A percentile compares a stretch with the other conserved stretches of the same genome.
Conservation (phyloP, 2,113 vertebrate genomes). For the Strix aluco region DNA sequence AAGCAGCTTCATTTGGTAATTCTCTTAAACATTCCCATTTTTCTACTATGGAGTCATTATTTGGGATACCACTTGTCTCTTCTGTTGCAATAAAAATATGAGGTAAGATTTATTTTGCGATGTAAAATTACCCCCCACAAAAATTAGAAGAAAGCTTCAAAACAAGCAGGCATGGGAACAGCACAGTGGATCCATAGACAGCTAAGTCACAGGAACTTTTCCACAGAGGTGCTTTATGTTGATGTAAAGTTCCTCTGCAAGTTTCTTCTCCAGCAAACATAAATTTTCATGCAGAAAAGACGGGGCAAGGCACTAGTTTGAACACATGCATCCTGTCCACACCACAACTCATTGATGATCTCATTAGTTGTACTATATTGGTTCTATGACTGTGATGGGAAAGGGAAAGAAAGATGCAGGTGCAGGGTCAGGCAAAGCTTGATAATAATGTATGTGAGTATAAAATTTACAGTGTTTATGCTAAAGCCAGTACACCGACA, state of each 20-base stretch:
- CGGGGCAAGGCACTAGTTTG: not conserved
- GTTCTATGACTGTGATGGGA: not conserved
- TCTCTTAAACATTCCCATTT: not conserved
- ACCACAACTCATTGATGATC: not conserved
- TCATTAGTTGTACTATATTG: not conserved
- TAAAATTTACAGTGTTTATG: not conserved
- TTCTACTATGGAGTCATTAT: not conserved
- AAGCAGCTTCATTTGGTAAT: not conserved
- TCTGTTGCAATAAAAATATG: not conserved
- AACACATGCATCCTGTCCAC: not conserved
- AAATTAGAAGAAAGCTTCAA: not conserved
- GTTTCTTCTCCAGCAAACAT: not conserved
- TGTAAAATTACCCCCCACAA: not conserved
- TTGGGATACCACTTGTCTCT: not conserved
- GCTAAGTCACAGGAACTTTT: not conserved
- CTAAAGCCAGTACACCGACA: not conserved
- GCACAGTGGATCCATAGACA: not conserved
- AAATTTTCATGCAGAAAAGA: not conserved
- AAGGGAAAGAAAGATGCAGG: not conserved
- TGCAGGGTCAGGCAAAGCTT: not conserved
- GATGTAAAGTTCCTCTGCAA: not conserved
- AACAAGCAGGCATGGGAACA: not conserved
- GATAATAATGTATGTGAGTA: not conserved
- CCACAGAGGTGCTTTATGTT: not conserved
- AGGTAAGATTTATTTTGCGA: not conserved